These are phyloP conservation scores for Nemotelus nigrinus DNA, from an alignment of 2,888 invertebrate genomes.

Conservation along the genomic window DNA sequence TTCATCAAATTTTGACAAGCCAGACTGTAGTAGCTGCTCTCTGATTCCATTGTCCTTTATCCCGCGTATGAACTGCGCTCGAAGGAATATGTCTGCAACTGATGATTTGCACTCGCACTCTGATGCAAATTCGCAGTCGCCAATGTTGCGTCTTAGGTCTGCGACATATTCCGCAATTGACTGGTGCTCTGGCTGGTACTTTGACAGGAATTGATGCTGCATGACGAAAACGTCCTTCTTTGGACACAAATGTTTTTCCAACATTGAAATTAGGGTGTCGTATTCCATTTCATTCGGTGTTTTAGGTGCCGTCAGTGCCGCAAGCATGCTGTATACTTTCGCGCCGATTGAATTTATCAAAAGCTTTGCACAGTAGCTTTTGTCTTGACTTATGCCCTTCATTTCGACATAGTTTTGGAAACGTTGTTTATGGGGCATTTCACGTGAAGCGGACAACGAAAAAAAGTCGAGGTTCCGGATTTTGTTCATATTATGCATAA, in stretches of 20 bases:
- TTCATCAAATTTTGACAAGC: too few species aligned
- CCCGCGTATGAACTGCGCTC: too few species aligned
- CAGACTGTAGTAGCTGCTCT: too few species aligned
- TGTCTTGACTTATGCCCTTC: neutral
- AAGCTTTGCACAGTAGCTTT: neutral
- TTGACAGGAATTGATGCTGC: neutral
- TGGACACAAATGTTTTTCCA: neutral
- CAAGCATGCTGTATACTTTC: neutral
- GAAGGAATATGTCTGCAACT: neutral
- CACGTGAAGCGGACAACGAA: too few species aligned
- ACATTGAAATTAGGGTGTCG: neutral
- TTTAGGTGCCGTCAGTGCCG: neutral
- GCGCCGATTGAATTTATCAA: neutral
- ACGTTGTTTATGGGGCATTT: too few species aligned
- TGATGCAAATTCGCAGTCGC: neutral
- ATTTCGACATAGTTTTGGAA: neutral
- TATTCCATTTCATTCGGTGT: neutral
- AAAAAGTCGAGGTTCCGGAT: too few species aligned
- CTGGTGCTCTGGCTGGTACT: neutral
- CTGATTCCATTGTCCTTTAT: too few species aligned
- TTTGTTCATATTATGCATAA: too few species aligned
- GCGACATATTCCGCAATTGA: neutral
- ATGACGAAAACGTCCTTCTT: neutral
- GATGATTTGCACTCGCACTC: neutral
- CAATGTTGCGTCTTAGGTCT: too few species aligned